Base-by-base conservation (phyloP, 2,888 invertebrate genomes). In the Xanthia icteritia region DNA sequence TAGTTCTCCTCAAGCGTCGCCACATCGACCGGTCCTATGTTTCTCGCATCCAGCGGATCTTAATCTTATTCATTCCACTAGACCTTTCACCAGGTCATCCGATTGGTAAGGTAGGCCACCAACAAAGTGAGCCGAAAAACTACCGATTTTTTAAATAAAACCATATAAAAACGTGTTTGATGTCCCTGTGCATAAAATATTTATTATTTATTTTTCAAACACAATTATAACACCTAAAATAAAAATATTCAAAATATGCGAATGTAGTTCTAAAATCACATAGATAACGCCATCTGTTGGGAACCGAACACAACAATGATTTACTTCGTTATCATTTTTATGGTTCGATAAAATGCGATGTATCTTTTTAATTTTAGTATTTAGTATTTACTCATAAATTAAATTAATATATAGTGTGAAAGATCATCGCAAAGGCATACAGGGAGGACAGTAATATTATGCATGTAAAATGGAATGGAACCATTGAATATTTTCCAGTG, bases 221-320 rank as follows among this genome's bases (percentile, higher is more conserved):
- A n/a, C n/a, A n/a, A n/a, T n/a, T n/a, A n/a, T n/a, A n/a, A n/a
- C n/a, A n/a, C n/a, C n/a, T n/a, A n/a, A n/a, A n/a, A n/a, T n/a
- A n/a, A n/a, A n/a, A n/a, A n/a, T n/a, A n/a, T n/a, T n/a, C n/a
- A n/a, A n/a, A n/a, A n/a, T 6, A n/a, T 39, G n/a, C 15, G 11
- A 20, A 42, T 65, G 42, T 45, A 15, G 15, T 51, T 56, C 17
- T 39, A 20, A 56, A 80, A 61, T 76, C 42, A 45, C 8, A 27
- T 20, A 27, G 23, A 23, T 15, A 56, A 48, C 61, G 83, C 66
- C 79, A 79, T 83, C 83, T 83, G 20, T 67, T 56, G 39, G 20
- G 13, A 31, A 61, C 11, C 48, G 15, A 31, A 45, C 1, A n/a
- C 27, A 77, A 39, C 31, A n/a, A 27, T 15, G 13, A 6, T 20